Percentiles rank a stretch among this genome's conserved stretches.
Conservation (phyloP, 1,140 invertebrate genomes). For the Drosophila nebulosa region DNA sequence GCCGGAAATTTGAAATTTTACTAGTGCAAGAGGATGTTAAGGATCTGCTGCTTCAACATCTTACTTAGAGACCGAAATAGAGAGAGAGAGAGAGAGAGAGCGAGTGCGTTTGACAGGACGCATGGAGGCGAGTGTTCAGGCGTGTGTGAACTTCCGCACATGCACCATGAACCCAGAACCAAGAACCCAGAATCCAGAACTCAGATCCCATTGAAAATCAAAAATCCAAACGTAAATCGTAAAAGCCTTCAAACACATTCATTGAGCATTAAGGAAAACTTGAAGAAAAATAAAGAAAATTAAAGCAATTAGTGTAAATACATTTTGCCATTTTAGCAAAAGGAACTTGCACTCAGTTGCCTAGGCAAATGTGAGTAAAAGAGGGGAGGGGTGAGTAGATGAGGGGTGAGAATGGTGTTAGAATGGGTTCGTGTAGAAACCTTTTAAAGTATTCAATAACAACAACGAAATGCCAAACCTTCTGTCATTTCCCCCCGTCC, state of each 20-base stretch:
- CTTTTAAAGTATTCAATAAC: constrained; percentile 79
- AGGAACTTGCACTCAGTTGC: not conserved
- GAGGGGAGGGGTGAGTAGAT: not conserved
- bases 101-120: constrained; percentile 69
- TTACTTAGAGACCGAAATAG: no score
- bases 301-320: not conserved
- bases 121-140: constrained; percentile 58
- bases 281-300: not conserved
- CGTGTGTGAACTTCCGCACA: constrained; percentile 77
- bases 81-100: no score
- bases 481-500: not conserved
- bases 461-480: constrained; percentile 64
- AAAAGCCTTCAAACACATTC: not conserved
- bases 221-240: no score
- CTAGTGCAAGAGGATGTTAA: constrained; percentile 33
- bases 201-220: no score
- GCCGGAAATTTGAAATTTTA: constrained; percentile 75
- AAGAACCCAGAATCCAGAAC: no score
- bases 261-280: not conserved
- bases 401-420: not conserved
- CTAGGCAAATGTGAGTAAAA: not conserved
- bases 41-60: constrained; percentile 11
- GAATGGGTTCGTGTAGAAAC: constrained; percentile 44
- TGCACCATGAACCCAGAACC: constrained; percentile 46
- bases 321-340: not conserved